These are phyloP conservation scores for Sinopyrophorus schimmeli DNA, from an alignment of 2,888 invertebrate species.

Conservation along the genomic window DNA sequence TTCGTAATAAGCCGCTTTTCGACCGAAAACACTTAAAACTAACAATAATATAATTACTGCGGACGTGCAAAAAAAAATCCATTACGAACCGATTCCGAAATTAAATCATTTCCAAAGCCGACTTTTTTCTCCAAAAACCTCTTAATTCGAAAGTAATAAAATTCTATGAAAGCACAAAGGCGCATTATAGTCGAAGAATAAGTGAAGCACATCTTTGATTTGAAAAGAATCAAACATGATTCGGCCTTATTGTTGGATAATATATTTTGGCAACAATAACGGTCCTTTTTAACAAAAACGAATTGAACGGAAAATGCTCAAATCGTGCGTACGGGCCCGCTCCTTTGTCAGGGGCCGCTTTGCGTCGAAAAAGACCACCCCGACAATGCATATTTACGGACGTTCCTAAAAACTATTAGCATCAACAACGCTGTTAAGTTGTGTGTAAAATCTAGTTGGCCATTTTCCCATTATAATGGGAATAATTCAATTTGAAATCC, in stretches of 20 bases:
- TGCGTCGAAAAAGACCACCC: slow-evolving; percentile 29
- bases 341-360: slow-evolving; percentile 12
- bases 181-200: too few species aligned
- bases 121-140: too few species aligned
- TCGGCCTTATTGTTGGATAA: slow-evolving; percentile 2
- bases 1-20: too few species aligned
- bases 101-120: too few species aligned
- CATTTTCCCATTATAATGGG: slow-evolving; percentile 7
- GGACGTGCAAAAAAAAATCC: too few species aligned
- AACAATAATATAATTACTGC: too few species aligned
- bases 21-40: too few species aligned
- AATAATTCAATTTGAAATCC: slow-evolving; percentile 19
- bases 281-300: slow-evolving; percentile 18
- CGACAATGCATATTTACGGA: slow-evolving; percentile 30
- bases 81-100: too few species aligned
- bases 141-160: too few species aligned
- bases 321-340: slow-evolving; percentile 27
- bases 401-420: slow-evolving; percentile 18
- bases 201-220: too few species aligned
- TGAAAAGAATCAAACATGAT: slow-evolving; percentile 5
- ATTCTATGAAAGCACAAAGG: too few species aligned
- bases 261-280: slow-evolving; percentile 12
- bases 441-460: slow-evolving; percentile 31
- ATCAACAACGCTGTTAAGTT: slow-evolving; percentile 29
- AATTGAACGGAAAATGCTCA: slow-evolving; percentile 29